Conservation (phyloP, 2,888 invertebrate genomes). For the Timandra comae region DNA sequence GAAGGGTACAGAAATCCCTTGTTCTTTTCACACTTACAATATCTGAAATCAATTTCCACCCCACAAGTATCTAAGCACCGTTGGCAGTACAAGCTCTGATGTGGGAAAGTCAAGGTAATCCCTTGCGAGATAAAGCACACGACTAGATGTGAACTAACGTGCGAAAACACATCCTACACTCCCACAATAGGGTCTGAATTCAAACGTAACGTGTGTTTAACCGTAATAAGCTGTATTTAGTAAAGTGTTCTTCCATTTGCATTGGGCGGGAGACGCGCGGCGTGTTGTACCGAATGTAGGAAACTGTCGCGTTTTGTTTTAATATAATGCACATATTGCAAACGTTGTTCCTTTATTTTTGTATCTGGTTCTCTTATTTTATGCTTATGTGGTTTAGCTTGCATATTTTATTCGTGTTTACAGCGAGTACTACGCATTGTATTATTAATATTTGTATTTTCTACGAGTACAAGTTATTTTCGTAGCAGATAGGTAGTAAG, state of each 20-base stretch:
- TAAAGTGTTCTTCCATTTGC: constrained; percentile 17
- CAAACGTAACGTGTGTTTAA: neutral
- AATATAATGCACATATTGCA: constrained; percentile 14
- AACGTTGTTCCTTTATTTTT: too few relatives aligned
- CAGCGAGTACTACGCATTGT: too few relatives aligned
- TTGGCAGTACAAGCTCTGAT: constrained; percentile 13
- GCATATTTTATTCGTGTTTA: too few relatives aligned
- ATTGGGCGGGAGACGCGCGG: constrained; percentile 20
- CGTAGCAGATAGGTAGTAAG: too few relatives aligned
- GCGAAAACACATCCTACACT: constrained; percentile 9
- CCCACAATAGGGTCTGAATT: neutral
- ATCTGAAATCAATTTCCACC: constrained; percentile 24
- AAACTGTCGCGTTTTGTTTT: neutral
- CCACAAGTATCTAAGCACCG: constrained; percentile 20
- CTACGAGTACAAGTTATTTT: too few relatives aligned
- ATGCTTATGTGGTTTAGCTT: too few relatives aligned
- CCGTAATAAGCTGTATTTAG: constrained; percentile 15
- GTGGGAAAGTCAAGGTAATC: constrained; percentile 32
- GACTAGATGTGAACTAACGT: constrained; percentile 15
- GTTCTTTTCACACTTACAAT: constrained; percentile 10
- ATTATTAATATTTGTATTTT: too few relatives aligned
- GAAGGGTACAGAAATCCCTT: constrained; percentile 3
- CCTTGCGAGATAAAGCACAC: constrained; percentile 30
- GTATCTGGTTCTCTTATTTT: too few relatives aligned
- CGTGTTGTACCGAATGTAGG: constrained; percentile 11